Percentiles rank a stretch among this genome's conserved stretches.
phyloP scores from a whole-genome alignment of 2,797 vertebrate genomes.

The Valencia hispanica region DNA sequence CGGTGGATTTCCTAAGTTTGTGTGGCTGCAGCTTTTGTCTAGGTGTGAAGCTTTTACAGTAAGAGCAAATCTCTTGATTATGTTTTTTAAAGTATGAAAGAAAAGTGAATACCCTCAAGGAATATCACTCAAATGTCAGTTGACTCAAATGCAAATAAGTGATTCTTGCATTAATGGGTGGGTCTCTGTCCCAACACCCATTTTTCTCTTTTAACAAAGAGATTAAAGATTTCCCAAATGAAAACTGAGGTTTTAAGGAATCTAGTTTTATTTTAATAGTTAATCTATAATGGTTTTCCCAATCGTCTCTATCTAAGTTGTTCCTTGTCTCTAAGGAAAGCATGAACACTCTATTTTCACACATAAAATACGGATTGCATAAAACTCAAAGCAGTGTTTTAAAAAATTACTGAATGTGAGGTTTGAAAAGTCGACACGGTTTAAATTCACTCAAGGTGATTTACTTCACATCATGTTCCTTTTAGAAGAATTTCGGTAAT shows the following conservation, averaged over 20 bases:
- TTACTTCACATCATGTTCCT: not conserved
- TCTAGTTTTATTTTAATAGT: not conserved
- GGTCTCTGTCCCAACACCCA: not conserved
- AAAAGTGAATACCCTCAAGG: not conserved
- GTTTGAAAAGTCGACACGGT: not conserved
- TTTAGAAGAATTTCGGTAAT: not conserved
- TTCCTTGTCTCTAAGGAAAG: not conserved
- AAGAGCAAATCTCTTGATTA: not conserved
- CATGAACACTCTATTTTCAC: not conserved
- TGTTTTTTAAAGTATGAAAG: not conserved
- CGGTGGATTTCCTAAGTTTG: slow-evolving; percentile 1
- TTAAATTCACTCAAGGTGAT: not conserved
- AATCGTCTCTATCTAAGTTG: not conserved
- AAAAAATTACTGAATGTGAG: not conserved
- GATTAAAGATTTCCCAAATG: not conserved
- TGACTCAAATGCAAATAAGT: not conserved
- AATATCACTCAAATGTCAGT: not conserved
- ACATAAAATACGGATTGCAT: not conserved
- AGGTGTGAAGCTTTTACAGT: not conserved
- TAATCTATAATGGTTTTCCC: not conserved
- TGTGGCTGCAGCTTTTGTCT: slow-evolving; percentile 2
- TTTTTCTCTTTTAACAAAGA: not conserved
- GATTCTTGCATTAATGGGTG: not conserved
- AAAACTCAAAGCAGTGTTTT: not conserved
- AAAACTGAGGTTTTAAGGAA: not conserved